A percentile compares a stretch with the other conserved stretches of the same genome.
These are phyloP conservation scores for Pharmacophagus antenor DNA, from an alignment of 2,888 invertebrate genomes.

Conservation along the genomic window DNA sequence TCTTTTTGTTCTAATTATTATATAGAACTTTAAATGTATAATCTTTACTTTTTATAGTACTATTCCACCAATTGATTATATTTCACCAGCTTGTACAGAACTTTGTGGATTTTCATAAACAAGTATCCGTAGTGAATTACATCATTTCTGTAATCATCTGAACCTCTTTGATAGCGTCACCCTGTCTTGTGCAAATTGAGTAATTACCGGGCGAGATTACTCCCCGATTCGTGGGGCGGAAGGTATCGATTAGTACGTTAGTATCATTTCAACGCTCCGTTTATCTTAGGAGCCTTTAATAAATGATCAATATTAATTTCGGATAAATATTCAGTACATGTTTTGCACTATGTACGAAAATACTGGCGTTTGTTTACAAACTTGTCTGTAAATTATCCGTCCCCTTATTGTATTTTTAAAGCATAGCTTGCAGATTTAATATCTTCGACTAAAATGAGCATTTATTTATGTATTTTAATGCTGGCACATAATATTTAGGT, in stretches of 20 bases:
- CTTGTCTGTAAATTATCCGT: no score
- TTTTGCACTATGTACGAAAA: not conserved
- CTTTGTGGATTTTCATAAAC: constrained; percentile 44
- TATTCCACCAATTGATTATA: no score
- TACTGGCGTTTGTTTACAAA: not conserved
- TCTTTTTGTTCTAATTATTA: no score
- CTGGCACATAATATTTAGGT: no score
- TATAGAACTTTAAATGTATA: no score
- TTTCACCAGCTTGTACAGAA: constrained; percentile 28
- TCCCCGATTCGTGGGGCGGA: constrained; percentile 59
- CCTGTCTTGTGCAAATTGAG: constrained; percentile 68
- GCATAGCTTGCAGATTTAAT: no score
- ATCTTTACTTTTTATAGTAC: no score
- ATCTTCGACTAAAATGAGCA: no score
- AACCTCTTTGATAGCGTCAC: constrained; percentile 58
- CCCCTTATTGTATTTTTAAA: no score
- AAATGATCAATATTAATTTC: not conserved
- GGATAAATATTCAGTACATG: not conserved
- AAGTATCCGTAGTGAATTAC: constrained; percentile 41
- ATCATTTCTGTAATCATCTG: constrained; percentile 47
- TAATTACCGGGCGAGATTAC: constrained; percentile 72
- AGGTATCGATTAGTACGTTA: constrained; percentile 62
- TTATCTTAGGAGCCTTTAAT: constrained; percentile 22
- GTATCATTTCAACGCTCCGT: constrained; percentile 31
- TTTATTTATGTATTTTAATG: no score